A percentile compares a stretch with the other conserved stretches of the same genome.
phyloP scores from a whole-genome alignment of 2,888 invertebrate genomes.

The Lagria hirta region DNA sequence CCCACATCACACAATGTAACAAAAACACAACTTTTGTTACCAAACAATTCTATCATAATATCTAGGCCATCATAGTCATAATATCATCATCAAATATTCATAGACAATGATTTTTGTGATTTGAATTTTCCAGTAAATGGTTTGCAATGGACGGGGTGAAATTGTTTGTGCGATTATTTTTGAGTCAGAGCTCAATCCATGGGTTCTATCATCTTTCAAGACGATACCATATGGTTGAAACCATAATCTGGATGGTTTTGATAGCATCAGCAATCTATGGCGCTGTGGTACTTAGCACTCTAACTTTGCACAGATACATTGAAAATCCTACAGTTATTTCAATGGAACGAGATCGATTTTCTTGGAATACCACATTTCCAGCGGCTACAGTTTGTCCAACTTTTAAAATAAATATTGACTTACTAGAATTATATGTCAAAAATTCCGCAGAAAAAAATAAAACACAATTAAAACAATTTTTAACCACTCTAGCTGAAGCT shows the following conservation, averaged over 20 bases:
- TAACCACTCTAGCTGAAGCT: conserved; percentile 60
- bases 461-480: conserved; percentile 58
- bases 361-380: conserved; percentile 73
- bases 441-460: conserved; percentile 52
- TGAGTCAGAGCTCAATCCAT: conserved; percentile 46
- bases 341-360: conserved; percentile 70
- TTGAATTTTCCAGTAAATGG: not conserved
- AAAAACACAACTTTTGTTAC: conserved; percentile 17
- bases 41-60: conserved; percentile 12
- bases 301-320: conserved; percentile 67
- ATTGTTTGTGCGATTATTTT: conserved; percentile 30
- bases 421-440: conserved; percentile 57
- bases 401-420: conserved; percentile 58
- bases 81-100: conserved; percentile 22
- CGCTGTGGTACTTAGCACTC: conserved; percentile 52
- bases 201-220: conserved; percentile 43
- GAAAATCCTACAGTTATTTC: conserved; percentile 72
- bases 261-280: conserved; percentile 43
- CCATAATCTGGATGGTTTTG: conserved; percentile 43
- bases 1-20: conserved; percentile 22
- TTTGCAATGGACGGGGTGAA: too few species aligned
- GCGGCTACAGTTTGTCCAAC: conserved; percentile 67
- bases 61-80: too few species aligned
- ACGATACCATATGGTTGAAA: conserved; percentile 41
- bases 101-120: too few species aligned